Percentiles rank a stretch among this genome's conserved stretches.
Conservation (phyloP, 2,888 invertebrate species). For the Leptinotarsa peninsularis region DNA sequence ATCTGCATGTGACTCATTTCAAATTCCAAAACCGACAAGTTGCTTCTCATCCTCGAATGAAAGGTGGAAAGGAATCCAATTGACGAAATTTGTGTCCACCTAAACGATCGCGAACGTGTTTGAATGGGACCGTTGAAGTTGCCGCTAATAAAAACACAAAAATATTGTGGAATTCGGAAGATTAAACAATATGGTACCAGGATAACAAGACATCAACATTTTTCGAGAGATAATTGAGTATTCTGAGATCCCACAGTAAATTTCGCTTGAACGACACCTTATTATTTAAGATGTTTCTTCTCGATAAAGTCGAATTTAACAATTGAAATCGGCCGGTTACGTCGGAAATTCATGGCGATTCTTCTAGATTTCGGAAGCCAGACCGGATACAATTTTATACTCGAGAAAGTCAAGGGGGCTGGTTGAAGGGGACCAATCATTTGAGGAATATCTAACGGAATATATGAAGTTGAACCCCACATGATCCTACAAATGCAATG, state of each 20-base stretch:
- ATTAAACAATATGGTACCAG: conserved; percentile 38
- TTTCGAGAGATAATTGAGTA: conserved; percentile 32
- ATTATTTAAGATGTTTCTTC: conserved; percentile 30
- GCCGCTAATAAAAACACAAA: conserved; percentile 24
- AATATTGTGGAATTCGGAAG: conserved; percentile 28
- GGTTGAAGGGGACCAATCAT: neutral
- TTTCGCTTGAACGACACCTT: conserved; percentile 13
- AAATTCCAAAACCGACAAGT: neutral
- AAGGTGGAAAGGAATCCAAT: neutral
- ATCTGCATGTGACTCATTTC: neutral
- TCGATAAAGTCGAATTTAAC: conserved; percentile 22
- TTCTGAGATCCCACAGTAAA: conserved; percentile 26
- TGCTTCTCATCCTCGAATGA: neutral
- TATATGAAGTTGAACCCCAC: neutral
- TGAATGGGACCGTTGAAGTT: neutral
- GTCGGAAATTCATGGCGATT: neutral
- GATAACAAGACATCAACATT: conserved; percentile 21
- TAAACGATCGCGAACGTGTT: conserved; percentile 18
- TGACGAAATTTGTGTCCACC: neutral
- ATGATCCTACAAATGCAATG: too few species aligned
- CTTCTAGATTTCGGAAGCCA: conserved; percentile 12
- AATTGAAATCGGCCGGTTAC: conserved; percentile 9
- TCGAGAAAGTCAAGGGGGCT: neutral
- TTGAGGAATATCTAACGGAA: neutral
- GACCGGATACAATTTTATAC: neutral